A percentile compares a stretch with the other conserved stretches of the same genome.
phyloP scores from a whole-genome alignment of 2,797 vertebrate species.

The Alcedo atthis region DNA sequence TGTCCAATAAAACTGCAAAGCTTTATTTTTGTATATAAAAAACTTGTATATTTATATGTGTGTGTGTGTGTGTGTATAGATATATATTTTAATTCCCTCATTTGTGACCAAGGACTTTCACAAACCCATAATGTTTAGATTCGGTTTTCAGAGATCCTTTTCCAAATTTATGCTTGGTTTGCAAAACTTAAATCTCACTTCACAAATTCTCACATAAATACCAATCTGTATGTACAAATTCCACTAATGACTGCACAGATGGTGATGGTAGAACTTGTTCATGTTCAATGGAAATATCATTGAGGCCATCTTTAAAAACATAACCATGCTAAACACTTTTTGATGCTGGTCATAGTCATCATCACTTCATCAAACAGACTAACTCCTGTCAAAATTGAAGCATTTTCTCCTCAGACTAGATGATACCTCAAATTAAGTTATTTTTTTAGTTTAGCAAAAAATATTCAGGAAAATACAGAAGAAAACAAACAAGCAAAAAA shows the following conservation, averaged over 20 bases:
- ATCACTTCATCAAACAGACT: neutral
- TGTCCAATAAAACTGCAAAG: neutral
- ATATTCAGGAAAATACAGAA: neutral
- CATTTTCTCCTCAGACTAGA: neutral
- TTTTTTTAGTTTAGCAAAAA: neutral
- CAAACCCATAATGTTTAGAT: neutral
- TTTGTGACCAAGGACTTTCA: neutral
- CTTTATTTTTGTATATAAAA: neutral
- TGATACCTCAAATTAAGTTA: neutral
- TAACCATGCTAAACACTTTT: neutral
- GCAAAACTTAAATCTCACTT: neutral
- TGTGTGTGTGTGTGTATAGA: rapidly evolving
- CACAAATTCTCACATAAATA: neutral
- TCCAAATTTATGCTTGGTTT: neutral
- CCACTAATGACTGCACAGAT: neutral
- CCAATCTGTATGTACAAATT: neutral
- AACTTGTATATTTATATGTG: neutral
- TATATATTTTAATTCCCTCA: neutral
- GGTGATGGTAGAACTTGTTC: neutral
- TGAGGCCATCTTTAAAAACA: neutral
- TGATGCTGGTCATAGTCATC: neutral
- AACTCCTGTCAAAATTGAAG: neutral
- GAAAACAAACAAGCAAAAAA: neutral
- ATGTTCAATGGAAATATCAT: neutral
- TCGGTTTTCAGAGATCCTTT: neutral